Evolutionary conservation across 2,797 vertebrate species (phyloP).

Genomic region (Liasis olivaceus): DNA sequence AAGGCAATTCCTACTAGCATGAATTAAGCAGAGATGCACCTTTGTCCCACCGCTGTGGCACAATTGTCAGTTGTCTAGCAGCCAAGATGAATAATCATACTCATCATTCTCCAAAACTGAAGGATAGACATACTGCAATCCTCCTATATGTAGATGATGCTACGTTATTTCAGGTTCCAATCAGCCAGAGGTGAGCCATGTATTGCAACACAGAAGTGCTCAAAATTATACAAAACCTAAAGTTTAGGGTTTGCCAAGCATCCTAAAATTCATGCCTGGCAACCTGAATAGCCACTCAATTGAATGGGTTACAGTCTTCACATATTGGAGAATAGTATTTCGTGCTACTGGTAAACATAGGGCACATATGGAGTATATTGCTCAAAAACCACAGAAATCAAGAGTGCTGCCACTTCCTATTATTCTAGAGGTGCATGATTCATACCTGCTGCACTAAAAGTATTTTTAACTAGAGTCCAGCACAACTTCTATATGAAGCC

Average conservation of each 20-base stretch:
- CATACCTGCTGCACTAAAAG: not conserved
- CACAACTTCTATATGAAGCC: too few relatives aligned
- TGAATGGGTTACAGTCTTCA: too few relatives aligned
- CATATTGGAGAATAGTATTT: too few relatives aligned
- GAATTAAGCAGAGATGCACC: not conserved
- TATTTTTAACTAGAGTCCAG: too few relatives aligned
- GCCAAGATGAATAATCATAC: not conserved
- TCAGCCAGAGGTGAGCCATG: not conserved
- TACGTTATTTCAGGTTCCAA: not conserved
- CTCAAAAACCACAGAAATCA: not conserved
- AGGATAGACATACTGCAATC: not conserved
- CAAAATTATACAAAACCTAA: not conserved
- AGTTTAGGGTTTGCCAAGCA: not conserved
- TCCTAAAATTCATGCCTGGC: too few relatives aligned
- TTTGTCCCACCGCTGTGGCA: not conserved
- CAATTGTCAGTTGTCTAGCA: not conserved
- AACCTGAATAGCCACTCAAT: too few relatives aligned
- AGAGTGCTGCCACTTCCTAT: not conserved
- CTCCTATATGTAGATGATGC: not conserved
- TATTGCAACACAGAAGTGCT: not conserved
- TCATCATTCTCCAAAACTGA: not conserved
- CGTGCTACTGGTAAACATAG: too few relatives aligned
- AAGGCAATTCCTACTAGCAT: not conserved
- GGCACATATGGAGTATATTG: not conserved
- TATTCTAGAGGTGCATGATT: not conserved